Conservation (phyloP, 2,888 invertebrate genomes). For the Microctonus aethiopoides region DNA sequence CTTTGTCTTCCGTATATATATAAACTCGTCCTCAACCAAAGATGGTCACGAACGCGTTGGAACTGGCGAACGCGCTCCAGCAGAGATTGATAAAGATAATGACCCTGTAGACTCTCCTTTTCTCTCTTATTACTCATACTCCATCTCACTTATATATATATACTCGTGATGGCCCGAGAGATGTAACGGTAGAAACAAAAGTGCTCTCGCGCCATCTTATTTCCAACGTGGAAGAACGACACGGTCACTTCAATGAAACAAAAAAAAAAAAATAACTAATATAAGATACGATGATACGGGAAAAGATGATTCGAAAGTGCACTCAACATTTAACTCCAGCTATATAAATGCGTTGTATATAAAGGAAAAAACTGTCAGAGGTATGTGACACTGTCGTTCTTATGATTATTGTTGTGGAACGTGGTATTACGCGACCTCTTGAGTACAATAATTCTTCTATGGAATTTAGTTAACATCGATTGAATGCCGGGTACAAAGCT, state of each 20-base stretch:
- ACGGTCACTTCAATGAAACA: not conserved
- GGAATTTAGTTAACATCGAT: conserved; percentile 21
- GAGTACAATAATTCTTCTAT: conserved; percentile 25
- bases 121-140: not conserved
- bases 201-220: conserved; percentile 20
- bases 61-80: conserved; percentile 44
- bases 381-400: conserved; percentile 23
- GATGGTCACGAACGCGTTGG: conserved; percentile 52
- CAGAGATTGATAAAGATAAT: conserved; percentile 59
- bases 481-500: conserved; percentile 14
- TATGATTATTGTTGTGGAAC: conserved; percentile 2
- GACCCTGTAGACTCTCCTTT: conserved; percentile 43
- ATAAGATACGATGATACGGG: not conserved
- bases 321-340: not conserved
- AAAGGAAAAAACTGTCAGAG: not conserved
- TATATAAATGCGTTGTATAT: not conserved
- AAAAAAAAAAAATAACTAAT: conserved; percentile 6
- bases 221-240: not conserved
- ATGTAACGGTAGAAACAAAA: conserved; percentile 35
- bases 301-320: not conserved
- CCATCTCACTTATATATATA: not conserved
- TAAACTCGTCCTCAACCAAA: conserved; percentile 52
- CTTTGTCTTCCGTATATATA: conserved; percentile 42
- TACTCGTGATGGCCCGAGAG: conserved; percentile 13
- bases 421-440: not conserved